phyloP scores from a whole-genome alignment of 2,113 vertebrate species.

The Etia nguti region DNA sequence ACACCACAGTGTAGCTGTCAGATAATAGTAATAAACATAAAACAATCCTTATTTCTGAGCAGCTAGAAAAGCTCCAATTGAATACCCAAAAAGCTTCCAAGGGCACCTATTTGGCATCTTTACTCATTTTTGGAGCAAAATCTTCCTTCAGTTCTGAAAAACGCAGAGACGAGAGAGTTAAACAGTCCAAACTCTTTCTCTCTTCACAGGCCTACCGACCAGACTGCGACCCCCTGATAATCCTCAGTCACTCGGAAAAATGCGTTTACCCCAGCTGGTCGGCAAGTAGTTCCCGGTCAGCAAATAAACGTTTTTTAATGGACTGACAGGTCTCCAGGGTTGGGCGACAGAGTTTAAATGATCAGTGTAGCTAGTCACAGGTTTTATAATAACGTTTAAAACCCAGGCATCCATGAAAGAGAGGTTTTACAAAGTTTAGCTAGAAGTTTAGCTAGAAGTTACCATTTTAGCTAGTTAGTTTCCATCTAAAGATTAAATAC shows the following conservation, averaged over 20 bases:
- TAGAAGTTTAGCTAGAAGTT: neutral
- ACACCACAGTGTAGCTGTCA: neutral
- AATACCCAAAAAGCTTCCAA: neutral
- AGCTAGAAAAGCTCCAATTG: neutral
- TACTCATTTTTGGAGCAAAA: neutral
- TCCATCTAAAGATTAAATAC: neutral
- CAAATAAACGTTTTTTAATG: neutral
- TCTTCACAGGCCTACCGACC: accelerated
- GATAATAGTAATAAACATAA: neutral
- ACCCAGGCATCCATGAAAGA: neutral
- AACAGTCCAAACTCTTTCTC: neutral
- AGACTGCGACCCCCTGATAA: accelerated
- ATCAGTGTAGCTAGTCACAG: neutral
- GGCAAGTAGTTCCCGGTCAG: neutral
- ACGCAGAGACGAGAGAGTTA: neutral
- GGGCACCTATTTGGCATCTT: neutral
- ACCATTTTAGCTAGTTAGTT: neutral
- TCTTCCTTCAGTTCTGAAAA: neutral
- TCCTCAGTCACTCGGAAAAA: neutral
- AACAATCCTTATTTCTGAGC: neutral
- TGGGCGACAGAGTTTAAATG: neutral
- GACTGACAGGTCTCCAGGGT: neutral
- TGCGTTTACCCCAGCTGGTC: neutral
- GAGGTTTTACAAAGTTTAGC: neutral
- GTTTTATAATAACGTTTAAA: neutral